phyloP scores from a whole-genome alignment of 2,113 vertebrate genomes.

The Rhinichthys klamathensis region DNA sequence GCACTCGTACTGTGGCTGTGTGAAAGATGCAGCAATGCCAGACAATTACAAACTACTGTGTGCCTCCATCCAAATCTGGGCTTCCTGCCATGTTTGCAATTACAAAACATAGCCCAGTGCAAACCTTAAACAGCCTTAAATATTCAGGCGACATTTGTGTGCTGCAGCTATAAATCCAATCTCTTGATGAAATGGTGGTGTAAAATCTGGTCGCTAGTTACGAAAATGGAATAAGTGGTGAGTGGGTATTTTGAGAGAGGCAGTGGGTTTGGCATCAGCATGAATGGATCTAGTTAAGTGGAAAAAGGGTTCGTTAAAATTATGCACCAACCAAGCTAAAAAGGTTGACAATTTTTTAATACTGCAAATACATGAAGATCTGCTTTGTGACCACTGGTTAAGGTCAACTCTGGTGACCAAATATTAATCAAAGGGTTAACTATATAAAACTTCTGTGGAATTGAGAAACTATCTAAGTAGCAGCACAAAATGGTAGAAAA shows the following conservation, averaged over 20 bases:
- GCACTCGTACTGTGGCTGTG: conserved; percentile 1
- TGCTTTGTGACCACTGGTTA: not conserved
- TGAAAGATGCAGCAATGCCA: not conserved
- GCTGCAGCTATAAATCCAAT: conserved; percentile 10
- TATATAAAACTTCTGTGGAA: not conserved
- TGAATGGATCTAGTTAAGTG: conserved; percentile 23
- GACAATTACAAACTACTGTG: conserved; percentile 20
- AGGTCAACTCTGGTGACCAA: conserved; percentile 10
- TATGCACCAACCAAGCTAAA: not conserved
- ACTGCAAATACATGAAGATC: not conserved
- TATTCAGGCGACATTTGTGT: conserved; percentile 21
- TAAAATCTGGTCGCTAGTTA: conserved; percentile 9
- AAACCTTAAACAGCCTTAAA: conserved; percentile 26
- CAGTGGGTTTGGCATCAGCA: conserved; percentile 7
- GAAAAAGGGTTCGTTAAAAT: not conserved
- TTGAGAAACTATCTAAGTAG: not conserved
- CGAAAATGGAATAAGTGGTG: not conserved
- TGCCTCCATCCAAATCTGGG: conserved; percentile 26
- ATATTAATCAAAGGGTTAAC: conserved; percentile 15
- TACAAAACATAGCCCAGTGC: conserved; percentile 9
- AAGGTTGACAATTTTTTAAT: not conserved
- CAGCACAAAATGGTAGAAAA: not conserved
- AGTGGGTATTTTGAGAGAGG: conserved; percentile 5
- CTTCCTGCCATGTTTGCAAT: conserved; percentile 45
- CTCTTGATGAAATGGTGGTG: conserved; percentile 31